These are phyloP conservation scores for Oligia fasciuncula DNA, from an alignment of 2,888 invertebrate genomes.

Conservation along the genomic window DNA sequence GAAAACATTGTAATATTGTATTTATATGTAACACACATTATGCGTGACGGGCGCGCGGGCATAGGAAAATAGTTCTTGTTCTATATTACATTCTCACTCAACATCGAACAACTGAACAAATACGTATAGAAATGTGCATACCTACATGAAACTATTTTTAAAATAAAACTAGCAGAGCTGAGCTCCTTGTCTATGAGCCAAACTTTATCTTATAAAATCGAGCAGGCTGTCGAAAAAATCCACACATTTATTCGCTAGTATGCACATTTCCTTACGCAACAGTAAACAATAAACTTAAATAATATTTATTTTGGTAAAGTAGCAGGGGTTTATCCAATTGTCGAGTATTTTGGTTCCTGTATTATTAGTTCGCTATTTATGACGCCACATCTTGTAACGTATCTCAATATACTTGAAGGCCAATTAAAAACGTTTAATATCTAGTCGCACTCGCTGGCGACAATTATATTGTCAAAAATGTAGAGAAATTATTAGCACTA, in stretches of 20 bases:
- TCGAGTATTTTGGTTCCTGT: neutral
- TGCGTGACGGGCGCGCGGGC: neutral
- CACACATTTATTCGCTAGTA: neutral
- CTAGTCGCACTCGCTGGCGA: neutral
- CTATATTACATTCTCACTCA: neutral
- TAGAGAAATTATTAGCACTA: neutral
- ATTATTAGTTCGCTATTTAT: too few relatives aligned
- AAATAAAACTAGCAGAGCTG: neutral
- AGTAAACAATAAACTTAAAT: neutral
- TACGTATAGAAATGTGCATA: neutral
- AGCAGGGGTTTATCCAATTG: neutral
- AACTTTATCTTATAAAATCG: neutral
- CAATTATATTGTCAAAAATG: too few relatives aligned
- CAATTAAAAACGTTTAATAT: neutral
- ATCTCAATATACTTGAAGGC: neutral
- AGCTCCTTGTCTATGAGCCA: neutral
- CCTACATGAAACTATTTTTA: neutral
- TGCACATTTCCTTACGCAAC: neutral
- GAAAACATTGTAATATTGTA: slow-evolving; percentile 17
- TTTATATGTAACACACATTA: slow-evolving; percentile 9
- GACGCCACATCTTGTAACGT: neutral
- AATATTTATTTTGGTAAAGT: neutral
- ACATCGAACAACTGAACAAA: neutral
- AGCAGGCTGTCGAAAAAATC: neutral
- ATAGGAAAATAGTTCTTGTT: slow-evolving; percentile 3